Percentiles rank a stretch among this genome's conserved stretches.
Conservation (phyloP, 2,797 vertebrate genomes). For the Clarias pachynema region DNA sequence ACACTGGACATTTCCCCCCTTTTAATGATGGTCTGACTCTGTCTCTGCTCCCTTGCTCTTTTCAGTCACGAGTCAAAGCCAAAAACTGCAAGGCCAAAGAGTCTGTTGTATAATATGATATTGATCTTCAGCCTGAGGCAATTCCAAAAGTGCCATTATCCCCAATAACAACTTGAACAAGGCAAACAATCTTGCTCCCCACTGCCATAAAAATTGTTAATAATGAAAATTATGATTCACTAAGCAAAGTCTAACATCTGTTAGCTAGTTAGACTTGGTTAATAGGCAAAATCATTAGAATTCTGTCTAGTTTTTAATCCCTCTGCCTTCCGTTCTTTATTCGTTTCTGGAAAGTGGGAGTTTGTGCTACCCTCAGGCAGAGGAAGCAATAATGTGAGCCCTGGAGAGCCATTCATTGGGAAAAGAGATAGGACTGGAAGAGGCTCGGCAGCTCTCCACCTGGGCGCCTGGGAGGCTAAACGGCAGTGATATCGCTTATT, state of each 20-base stretch:
- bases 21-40: constrained; percentile 77
- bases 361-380: constrained; percentile 80
- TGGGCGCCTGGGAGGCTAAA: constrained; percentile 83
- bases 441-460: constrained; percentile 73
- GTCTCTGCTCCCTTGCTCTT: constrained; percentile 69
- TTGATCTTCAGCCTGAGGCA: constrained; percentile 56
- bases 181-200: constrained; percentile 48
- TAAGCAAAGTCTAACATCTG: constrained; percentile 57
- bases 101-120: constrained; percentile 60
- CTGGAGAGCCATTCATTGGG: constrained; percentile 81
- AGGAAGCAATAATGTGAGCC: constrained; percentile 83
- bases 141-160: constrained; percentile 52
- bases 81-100: constrained; percentile 51
- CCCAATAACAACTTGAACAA: constrained; percentile 44
- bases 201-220: constrained; percentile 14
- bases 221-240: constrained; percentile 43
- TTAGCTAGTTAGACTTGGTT: constrained; percentile 56
- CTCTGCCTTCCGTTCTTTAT: constrained; percentile 62
- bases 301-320: constrained; percentile 60
- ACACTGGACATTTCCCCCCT: constrained; percentile 75
- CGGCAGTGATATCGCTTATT: constrained; percentile 81
- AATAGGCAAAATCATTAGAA: constrained; percentile 62
- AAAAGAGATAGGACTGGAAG: constrained; percentile 59
- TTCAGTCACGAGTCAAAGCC: constrained; percentile 72
- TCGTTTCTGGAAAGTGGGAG: constrained; percentile 79